Conservation (phyloP, 2,113 vertebrate species). For the Antennarius striatus region DNA sequence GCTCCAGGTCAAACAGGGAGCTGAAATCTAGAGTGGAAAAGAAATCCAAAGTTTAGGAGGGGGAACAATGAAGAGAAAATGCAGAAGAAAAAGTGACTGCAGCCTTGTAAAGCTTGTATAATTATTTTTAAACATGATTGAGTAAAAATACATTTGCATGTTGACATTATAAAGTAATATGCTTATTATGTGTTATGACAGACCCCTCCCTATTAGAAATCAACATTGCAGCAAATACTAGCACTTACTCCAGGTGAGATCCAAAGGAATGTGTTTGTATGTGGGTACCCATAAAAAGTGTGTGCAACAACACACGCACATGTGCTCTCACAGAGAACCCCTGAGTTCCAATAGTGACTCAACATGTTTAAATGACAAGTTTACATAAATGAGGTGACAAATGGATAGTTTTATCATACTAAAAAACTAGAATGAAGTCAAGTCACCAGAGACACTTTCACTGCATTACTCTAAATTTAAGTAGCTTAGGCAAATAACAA, state of each 20-base stretch:
- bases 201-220: slow-evolving; percentile 24
- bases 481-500: neutral
- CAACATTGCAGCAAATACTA: slow-evolving; percentile 6
- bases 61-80: neutral
- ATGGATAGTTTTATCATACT: slow-evolving; percentile 6
- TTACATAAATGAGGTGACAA: slow-evolving; percentile 24
- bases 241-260: slow-evolving; percentile 16
- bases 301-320: slow-evolving; percentile 12
- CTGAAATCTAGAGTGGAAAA: slow-evolving; percentile 88
- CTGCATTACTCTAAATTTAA: neutral
- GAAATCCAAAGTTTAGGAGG: slow-evolving; percentile 33
- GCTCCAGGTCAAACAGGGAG: slow-evolving; percentile 96
- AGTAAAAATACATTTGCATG: slow-evolving; percentile 41
- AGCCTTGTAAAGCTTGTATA: slow-evolving; percentile 29
- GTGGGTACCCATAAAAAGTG: slow-evolving; percentile 1
- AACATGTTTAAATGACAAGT: slow-evolving; percentile 23
- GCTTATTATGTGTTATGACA: slow-evolving; percentile 5
- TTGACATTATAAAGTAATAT: slow-evolving; percentile 39
- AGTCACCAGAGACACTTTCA: neutral
- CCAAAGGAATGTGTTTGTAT: neutral
- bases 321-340: neutral
- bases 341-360: slow-evolving; percentile 4
- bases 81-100: slow-evolving; percentile 22
- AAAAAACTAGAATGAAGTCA: slow-evolving; percentile 33
- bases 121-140: slow-evolving; percentile 47